Base-by-base conservation (phyloP, 2,888 invertebrate genomes). In the Lasioglossum malachurum region DNA sequence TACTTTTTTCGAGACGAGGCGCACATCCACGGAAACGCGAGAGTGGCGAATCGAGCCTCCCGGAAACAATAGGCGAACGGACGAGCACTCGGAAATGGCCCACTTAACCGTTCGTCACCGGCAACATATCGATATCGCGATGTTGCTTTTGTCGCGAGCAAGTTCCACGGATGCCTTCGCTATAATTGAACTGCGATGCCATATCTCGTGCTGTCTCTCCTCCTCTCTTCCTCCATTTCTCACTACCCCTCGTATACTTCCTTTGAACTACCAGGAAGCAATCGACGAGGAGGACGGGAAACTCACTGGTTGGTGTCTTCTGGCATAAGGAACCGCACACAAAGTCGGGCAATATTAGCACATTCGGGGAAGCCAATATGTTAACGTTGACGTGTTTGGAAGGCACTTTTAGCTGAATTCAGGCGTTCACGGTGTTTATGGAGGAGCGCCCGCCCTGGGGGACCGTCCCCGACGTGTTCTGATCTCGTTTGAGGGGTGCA, bases 11-110 rank as follows among this genome's bases (percentile, higher is more conserved):
- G 75, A 46, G 46, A 5, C 46, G 19, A 69, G n/a, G 53, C 53
- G 60, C 49, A 16, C 53, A 41, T 76, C 64, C 69, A n/a, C 69
- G 71, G 72, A 72, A 57, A 64, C 73, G 31, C 78, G 64, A 75
- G 80, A 83, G 84, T 80, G 78, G 90, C 83, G 87, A 90, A 89
- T 90, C 81, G 90, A 87, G 78, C 86, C 82, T 77, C 80, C 80
- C 80, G 83, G 80, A 89, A 90, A 90, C 90, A 90, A 89, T 88
- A 73, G 87, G 72, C 86, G 77, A 78, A 83, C 31, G 49, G 46
- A 73, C 31, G 31, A 84, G 78, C 76, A 75, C 84, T 82, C 84
- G 89, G 88, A 88, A 90, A 88, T 89, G 87, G 87, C 80, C 87
- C 87, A 87, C 89, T 90, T 88, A 87, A 89, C 87, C 82, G 86